phyloP scores from a whole-genome alignment of 2,113 vertebrate species.

The Thamnaconus septentrionalis region DNA sequence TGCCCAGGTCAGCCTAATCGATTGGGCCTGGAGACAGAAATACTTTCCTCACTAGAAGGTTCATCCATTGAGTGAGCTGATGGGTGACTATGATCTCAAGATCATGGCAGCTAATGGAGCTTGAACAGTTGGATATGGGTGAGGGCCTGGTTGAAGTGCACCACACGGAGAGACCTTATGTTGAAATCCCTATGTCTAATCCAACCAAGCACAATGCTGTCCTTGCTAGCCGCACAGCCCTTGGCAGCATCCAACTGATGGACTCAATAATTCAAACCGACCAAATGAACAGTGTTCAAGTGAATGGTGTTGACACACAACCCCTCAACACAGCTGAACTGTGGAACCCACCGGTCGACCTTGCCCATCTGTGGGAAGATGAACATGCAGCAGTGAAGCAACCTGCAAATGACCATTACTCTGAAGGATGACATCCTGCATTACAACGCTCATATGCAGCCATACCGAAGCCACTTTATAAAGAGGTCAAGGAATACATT shows the following conservation, averaged over 20 bases:
- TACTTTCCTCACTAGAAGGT: conserved; percentile 3
- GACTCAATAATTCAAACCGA: conserved; percentile 8
- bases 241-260: conserved; percentile 11
- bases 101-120: conserved; percentile 13
- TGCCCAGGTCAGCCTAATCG: conserved; percentile 39
- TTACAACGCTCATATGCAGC: not conserved
- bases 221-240: conserved; percentile 2
- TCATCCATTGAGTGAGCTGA: conserved; percentile 1
- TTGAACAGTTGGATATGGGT: not conserved
- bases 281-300: not conserved
- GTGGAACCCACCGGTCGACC: not conserved
- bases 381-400: not conserved
- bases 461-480: conserved; percentile 15
- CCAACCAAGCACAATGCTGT: conserved; percentile 12
- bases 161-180: conserved; percentile 17
- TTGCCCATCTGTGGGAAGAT: not conserved
- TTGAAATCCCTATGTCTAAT: conserved; percentile 4
- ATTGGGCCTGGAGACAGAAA: conserved; percentile 16
- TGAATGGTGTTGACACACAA: not conserved
- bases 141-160: conserved; percentile 20
- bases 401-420: conserved; percentile 10
- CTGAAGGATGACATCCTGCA: conserved; percentile 5
- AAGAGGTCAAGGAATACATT: conserved; percentile 9
- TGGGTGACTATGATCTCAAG: not conserved
- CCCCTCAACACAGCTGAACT: not conserved